Evolutionary conservation across 37 sponge, comb jelly and placozoan species (phyloP).

Genomic region (Tethya wilhelma): DNA sequence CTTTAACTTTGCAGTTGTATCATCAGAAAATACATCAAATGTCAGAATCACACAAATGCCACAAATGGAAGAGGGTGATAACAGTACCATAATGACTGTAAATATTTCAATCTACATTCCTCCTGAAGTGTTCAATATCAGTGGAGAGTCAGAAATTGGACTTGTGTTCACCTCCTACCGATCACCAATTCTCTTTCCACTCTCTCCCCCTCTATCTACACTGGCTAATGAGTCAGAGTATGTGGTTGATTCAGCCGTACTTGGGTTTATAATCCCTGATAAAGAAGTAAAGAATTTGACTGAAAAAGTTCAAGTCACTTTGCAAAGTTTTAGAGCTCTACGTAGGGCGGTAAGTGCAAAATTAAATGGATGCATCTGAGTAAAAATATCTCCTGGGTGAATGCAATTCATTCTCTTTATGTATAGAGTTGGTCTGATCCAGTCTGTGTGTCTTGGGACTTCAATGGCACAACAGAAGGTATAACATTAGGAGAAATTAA

Average conservation of each 20-base stretch:
- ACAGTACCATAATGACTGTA: not conserved
- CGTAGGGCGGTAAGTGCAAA: not conserved
- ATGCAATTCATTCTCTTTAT: not conserved
- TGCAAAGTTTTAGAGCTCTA: slow-evolving; percentile 18
- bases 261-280: slow-evolving; percentile 17
- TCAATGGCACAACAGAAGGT: slow-evolving; percentile 21
- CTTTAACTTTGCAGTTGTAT: too few species aligned
- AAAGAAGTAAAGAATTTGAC: slow-evolving; percentile 1
- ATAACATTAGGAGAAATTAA: too few species aligned
- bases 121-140: slow-evolving; percentile 6
- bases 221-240: not conserved
- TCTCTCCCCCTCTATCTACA: slow-evolving; percentile 1
- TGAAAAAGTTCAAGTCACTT: slow-evolving; percentile 21
- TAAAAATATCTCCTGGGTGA: too few species aligned
- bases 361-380: too few species aligned
- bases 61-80: slow-evolving; percentile 4
- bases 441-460: slow-evolving; percentile 68
- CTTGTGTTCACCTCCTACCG: slow-evolving; percentile 35
- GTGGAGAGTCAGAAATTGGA: slow-evolving; percentile 1
- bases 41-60: too few species aligned
- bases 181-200: slow-evolving; percentile 36
- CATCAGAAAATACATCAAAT: too few species aligned
- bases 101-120: slow-evolving; percentile 35
- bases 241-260: slow-evolving; percentile 7
- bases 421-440: slow-evolving; percentile 39